These are phyloP conservation scores for Enteromius argenteus DNA, from an alignment of 2,797 vertebrate genomes.

Conservation along the genomic window DNA sequence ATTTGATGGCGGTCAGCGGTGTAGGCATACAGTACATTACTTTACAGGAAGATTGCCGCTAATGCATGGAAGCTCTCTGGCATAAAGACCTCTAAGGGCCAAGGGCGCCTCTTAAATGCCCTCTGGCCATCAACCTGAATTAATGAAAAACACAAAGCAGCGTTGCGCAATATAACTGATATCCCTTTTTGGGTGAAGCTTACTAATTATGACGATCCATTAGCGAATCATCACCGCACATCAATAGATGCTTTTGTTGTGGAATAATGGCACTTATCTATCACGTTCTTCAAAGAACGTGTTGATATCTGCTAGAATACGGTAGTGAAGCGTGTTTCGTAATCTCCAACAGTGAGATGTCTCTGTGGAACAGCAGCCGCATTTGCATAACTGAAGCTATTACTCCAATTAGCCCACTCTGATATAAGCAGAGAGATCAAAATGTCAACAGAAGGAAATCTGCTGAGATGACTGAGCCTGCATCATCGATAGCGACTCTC, in stretches of 20 bases:
- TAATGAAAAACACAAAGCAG: conserved; percentile 27
- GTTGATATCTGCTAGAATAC: conserved; percentile 30
- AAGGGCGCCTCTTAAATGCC: conserved; percentile 39
- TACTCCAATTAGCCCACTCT: conserved; percentile 55
- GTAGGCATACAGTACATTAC: conserved; percentile 71
- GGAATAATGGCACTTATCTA: conserved; percentile 41
- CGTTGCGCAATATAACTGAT: conserved; percentile 3
- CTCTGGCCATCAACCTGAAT: conserved; percentile 40
- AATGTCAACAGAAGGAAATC: conserved; percentile 54
- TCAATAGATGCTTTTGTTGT: conserved; percentile 42
- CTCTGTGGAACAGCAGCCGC: conserved; percentile 29
- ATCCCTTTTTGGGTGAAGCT: conserved; percentile 12
- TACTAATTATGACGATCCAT: conserved; percentile 33
- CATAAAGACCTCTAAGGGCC: conserved; percentile 42
- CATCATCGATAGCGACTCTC: conserved; percentile 39
- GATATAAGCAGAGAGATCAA: conserved; percentile 50
- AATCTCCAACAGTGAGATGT: conserved; percentile 34
- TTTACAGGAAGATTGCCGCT: conserved; percentile 71
- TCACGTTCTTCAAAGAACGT: conserved; percentile 28
- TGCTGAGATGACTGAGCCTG: conserved; percentile 45
- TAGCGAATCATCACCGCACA: conserved; percentile 35
- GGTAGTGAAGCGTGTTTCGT: neutral
- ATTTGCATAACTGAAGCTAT: conserved; percentile 55
- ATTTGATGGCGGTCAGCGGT: conserved; percentile 73
- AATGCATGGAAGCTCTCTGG: conserved; percentile 61